These are phyloP conservation scores for Brevipalpus yothersi DNA, from an alignment of 1,140 invertebrate species.

Conservation along the genomic window DNA sequence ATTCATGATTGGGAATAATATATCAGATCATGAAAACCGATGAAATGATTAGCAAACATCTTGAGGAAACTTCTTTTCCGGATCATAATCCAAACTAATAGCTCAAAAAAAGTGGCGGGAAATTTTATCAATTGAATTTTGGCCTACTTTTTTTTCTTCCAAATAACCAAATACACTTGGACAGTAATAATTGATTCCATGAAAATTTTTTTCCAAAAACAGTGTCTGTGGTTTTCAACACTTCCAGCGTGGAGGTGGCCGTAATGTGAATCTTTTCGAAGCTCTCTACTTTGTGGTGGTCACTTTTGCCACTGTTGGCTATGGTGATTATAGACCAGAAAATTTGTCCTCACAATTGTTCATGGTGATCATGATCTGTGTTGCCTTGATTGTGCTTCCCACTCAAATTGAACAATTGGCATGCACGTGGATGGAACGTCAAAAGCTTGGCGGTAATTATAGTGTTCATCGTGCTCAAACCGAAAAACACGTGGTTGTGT, in stretches of 20 bases:
- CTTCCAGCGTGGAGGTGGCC: slow-evolving; percentile 26
- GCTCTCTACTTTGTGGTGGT: slow-evolving; percentile 30
- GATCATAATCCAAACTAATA: no score
- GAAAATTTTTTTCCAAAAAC: not conserved
- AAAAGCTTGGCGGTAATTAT: slow-evolving; percentile 59
- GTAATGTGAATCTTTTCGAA: slow-evolving; percentile 25
- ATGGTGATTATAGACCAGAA: slow-evolving; percentile 25
- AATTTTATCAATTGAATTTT: no score
- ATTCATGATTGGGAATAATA: no score
- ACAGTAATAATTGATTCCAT: no score
- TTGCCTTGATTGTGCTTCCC: slow-evolving; percentile 26
- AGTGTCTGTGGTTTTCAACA: slow-evolving; percentile 30
- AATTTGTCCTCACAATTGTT: slow-evolving; percentile 28
- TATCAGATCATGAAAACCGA: no score
- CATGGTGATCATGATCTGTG: slow-evolving; percentile 27
- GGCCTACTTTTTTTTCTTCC: no score
- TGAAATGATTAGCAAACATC: no score
- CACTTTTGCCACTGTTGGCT: slow-evolving; percentile 28
- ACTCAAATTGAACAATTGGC: slow-evolving; percentile 74
- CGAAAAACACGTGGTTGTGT: slow-evolving; percentile 92
- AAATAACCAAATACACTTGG: no score
- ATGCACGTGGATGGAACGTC: slow-evolving; percentile 56
- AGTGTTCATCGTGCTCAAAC: slow-evolving; percentile 70
- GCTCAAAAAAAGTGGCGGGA: no score
- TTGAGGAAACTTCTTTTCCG: no score